Evolutionary conservation across 2,113 vertebrate species (phyloP).

Genomic region (Epinephelus lanceolatus): DNA sequence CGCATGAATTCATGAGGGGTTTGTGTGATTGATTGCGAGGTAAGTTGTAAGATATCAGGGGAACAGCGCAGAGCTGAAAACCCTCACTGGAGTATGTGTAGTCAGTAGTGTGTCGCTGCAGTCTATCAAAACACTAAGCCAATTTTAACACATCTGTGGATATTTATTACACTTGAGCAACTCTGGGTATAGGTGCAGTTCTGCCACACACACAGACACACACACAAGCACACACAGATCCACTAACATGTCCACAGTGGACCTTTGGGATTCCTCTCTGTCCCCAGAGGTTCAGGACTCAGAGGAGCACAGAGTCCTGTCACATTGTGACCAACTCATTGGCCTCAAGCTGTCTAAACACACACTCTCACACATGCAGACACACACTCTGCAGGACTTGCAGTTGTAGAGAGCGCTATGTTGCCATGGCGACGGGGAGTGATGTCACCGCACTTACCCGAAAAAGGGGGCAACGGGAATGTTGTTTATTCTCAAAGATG

Average conservation of each 20-base stretch:
- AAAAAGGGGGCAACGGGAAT: conserved; percentile 64
- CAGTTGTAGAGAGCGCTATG: conserved; percentile 55
- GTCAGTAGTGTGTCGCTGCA: conserved; percentile 35
- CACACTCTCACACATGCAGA: conserved; percentile 53
- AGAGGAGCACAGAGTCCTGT: conserved; percentile 64
- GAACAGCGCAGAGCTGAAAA: conserved; percentile 15
- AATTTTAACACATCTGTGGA: conserved; percentile 64
- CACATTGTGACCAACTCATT: conserved; percentile 67
- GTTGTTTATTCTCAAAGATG: conserved; percentile 64
- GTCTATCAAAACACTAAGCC: conserved; percentile 40
- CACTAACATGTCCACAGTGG: conserved; percentile 30
- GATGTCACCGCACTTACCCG: conserved; percentile 69
- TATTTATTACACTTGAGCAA: conserved; percentile 58
- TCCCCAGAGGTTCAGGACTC: conserved; percentile 60
- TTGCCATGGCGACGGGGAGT: conserved; percentile 76
- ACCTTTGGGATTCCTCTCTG: conserved; percentile 23
- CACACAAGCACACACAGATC: conserved; percentile 23
- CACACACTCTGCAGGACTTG: conserved; percentile 54
- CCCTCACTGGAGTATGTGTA: conserved; percentile 31
- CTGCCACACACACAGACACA: neutral
- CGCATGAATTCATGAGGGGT: conserved; percentile 21
- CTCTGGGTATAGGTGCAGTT: neutral
- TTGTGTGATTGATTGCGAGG: conserved; percentile 51
- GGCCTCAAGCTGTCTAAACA: conserved; percentile 67
- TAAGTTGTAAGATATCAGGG: conserved; percentile 35